Evolutionary conservation across 1,140 invertebrate genomes (phyloP), one percentile per base, ranked within the genome.

Genomic region (Anastatus disparis): DNA sequence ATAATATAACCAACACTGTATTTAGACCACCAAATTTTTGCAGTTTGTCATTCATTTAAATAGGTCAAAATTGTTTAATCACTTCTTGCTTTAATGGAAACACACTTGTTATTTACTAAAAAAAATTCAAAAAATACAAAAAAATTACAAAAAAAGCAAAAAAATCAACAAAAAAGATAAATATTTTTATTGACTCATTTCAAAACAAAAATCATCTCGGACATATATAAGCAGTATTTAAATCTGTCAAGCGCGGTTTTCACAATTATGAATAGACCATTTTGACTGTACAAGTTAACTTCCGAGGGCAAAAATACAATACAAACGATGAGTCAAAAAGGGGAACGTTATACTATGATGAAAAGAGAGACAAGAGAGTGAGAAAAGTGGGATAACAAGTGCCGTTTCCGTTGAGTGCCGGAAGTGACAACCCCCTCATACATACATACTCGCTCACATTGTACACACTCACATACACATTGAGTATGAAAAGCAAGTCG

Each of bases 361-460:
- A 59, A 50, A 66, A 59, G 55, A 56, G 56, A 46, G 9, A 42
- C 27, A 46, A 1, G 53, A 53, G 35, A 22, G 42, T 7, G 38
- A 44, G 17, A 35, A 8, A 26, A 52, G 58, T 31, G 63, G 70
- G 64, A 27, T 77, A 77, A 80, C 80, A 81, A 82, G 80, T 80
- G 77, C 69, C 68, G 76, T 74, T 81, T 79, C 75, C 77, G 75
- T 76, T 71, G 76, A 80, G 75, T 74, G 69, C 78, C 78, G 80
- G 81, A 82, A 79, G 74, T 78, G 71, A 73, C 77, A 70, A 76
- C 72, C 75, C 78, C 75, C 75, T 42, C 38, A 35, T 59, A 63
- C 73, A 71, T n/a, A n/a, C 70, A 72, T 77, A 70, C 67, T 35
- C 4, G 31, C 10, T 35, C 31, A 6, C 31, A 4, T 35, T 73